phyloP scores from a whole-genome alignment of 2,888 invertebrate species.

The Lasioglossum morio region DNA sequence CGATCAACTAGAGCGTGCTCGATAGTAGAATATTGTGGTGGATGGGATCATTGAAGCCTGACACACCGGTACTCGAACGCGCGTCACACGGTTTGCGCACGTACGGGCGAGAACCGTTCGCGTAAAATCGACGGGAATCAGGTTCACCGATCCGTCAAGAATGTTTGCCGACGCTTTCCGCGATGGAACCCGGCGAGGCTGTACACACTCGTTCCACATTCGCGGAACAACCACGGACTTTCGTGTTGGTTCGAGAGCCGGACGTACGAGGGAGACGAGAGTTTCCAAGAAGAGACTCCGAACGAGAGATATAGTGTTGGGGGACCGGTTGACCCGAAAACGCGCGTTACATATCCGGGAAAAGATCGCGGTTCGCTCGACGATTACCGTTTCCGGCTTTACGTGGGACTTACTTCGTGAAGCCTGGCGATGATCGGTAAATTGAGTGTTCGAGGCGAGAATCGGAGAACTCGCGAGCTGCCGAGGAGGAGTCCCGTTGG shows the following conservation, averaged over 20 bases:
- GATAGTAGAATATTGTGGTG: slow-evolving; percentile 49
- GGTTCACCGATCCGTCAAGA: slow-evolving; percentile 1
- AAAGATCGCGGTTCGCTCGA: not conserved
- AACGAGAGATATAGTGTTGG: not conserved
- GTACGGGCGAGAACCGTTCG: not conserved
- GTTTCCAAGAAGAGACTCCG: not conserved
- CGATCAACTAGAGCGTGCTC: slow-evolving; percentile 70
- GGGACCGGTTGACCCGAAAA: not conserved
- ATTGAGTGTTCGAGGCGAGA: slow-evolving; percentile 1
- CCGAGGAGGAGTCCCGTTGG: slow-evolving; percentile 51
- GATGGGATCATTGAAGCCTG: slow-evolving; percentile 57
- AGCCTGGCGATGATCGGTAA: not conserved
- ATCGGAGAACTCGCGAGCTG: slow-evolving; percentile 32
- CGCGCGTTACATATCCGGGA: not conserved
- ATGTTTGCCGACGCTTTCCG: not conserved
- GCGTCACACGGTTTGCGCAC: not conserved
- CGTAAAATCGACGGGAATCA: not conserved
- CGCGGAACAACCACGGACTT: not conserved
- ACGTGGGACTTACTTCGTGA: slow-evolving; percentile 33
- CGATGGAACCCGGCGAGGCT: not conserved
- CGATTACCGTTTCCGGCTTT: not conserved
- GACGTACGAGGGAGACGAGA: not conserved
- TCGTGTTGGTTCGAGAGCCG: not conserved
- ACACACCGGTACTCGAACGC: slow-evolving; percentile 49
- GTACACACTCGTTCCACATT: not conserved